Conservation (phyloP, 53 echinoderm and acorn worm species). For the Hippasteria phrygiana region DNA sequence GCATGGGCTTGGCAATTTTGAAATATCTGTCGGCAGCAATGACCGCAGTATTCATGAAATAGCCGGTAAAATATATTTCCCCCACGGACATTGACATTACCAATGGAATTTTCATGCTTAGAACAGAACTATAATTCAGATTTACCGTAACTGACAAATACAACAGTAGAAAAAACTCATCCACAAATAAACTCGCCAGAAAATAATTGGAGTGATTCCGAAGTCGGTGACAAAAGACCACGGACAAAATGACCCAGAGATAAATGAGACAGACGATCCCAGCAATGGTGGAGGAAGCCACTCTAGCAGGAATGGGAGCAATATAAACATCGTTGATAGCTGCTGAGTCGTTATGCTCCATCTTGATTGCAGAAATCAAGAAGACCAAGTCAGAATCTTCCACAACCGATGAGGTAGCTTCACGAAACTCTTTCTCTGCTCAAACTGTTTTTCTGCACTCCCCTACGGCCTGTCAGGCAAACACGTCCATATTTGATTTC, state of each 20-base stretch:
- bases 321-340: not conserved
- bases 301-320: not conserved
- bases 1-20: conserved; percentile 31
- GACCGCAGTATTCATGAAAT: conserved; percentile 12
- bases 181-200: not conserved
- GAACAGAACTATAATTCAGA: not conserved
- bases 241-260: not conserved
- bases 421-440: too few species aligned
- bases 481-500: too few species aligned
- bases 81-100: not conserved
- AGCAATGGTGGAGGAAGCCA: not conserved
- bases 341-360: not conserved
- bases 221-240: conserved; percentile 1
- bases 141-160: too few species aligned
- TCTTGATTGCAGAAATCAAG: not conserved
- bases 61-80: not conserved
- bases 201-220: conserved; percentile 6
- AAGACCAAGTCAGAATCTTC: too few species aligned
- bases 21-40: conserved; percentile 31
- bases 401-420: too few species aligned
- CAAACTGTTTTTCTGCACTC: too few species aligned
- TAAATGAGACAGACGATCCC: not conserved
- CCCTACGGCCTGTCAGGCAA: too few species aligned
- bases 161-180: not conserved
- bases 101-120: not conserved